phyloP scores from a whole-genome alignment of 2,888 invertebrate genomes.

The Physocephala rufipes region DNA sequence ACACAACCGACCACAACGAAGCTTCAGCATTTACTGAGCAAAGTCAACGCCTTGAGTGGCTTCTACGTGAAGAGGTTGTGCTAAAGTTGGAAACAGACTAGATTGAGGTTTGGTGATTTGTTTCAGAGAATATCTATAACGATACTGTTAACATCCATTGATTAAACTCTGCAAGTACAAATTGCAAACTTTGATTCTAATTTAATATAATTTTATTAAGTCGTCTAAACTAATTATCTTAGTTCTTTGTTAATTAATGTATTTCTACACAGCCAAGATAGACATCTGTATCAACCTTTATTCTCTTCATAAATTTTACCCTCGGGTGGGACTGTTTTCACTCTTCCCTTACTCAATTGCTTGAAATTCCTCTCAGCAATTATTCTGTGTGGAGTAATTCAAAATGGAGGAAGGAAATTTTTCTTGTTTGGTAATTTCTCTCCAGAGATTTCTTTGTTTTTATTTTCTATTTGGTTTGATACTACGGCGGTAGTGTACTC shows the following conservation, averaged over 20 bases:
- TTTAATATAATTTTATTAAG: neutral
- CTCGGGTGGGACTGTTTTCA: neutral
- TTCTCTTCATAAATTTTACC: neutral
- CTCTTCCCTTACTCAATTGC: too few relatives aligned
- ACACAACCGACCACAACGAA: neutral
- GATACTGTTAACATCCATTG: neutral
- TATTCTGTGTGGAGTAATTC: constrained; percentile 7
- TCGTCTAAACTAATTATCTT: neutral
- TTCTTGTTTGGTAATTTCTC: neutral
- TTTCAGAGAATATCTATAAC: neutral
- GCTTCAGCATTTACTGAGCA: constrained; percentile 17
- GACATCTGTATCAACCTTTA: neutral
- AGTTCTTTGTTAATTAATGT: neutral
- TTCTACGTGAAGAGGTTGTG: too few relatives aligned
- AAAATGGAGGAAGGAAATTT: constrained; percentile 31
- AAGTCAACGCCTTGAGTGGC: neutral
- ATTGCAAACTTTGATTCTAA: neutral
- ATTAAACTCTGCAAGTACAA: neutral
- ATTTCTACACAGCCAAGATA: too few relatives aligned
- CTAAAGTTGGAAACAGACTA: too few relatives aligned
- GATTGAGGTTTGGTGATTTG: too few relatives aligned
- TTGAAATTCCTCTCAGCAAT: constrained; percentile 14
- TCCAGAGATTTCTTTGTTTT: constrained; percentile 10
- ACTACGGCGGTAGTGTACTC: neutral
- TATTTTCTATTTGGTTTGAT: neutral